A percentile compares a stretch with the other conserved stretches of the same genome.
These are phyloP conservation scores for Malurus splendens DNA, from an alignment of 2,797 vertebrate genomes.

Conservation along the genomic window DNA sequence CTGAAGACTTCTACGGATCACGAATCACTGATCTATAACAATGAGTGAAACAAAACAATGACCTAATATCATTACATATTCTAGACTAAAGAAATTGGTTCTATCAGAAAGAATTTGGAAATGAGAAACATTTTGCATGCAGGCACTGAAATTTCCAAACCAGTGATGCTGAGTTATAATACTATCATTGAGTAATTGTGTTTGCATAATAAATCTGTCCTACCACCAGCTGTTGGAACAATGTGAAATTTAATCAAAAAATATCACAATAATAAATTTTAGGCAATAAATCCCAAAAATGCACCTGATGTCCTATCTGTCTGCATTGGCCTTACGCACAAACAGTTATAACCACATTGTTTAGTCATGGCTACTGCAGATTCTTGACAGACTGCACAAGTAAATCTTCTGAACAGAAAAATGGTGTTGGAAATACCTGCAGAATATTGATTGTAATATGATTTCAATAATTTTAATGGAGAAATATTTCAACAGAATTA, in stretches of 20 bases:
- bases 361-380: background rate
- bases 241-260: constrained; percentile 19
- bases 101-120: background rate
- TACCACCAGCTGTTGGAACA: background rate
- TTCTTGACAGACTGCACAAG: background rate
- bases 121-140: background rate
- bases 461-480: background rate
- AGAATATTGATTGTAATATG: background rate
- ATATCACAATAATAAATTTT: background rate
- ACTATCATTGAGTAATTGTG: background rate
- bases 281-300: background rate
- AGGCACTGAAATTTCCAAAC: background rate
- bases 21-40: background rate
- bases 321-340: background rate
- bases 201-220: background rate
- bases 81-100: background rate
- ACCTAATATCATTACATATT: background rate
- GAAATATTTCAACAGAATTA: background rate
- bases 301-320: background rate
- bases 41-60: background rate
- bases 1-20: fast-evolving
- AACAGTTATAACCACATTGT: background rate
- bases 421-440: background rate
- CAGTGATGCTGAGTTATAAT: background rate
- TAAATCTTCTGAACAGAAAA: background rate